Evolutionary conservation across 1,140 invertebrate species (phyloP), one percentile per base, ranked within the genome.

Genomic region (Tetragnatha versicolor): DNA sequence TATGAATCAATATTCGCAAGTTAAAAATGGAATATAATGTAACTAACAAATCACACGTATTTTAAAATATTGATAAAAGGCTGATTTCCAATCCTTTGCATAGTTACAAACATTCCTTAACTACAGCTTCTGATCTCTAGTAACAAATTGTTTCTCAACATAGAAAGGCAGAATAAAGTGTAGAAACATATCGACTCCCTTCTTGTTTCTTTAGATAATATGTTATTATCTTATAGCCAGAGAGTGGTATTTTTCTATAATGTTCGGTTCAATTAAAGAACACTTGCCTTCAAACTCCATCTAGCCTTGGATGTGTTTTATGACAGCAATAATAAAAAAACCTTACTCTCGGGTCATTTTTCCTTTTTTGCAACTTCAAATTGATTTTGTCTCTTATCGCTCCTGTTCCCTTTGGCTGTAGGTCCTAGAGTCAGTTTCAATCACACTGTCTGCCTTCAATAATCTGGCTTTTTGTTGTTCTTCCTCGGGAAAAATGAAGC

Each of bases 381-480:
- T 66, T 47, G 63, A 66, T 49, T 66, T 37, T 17, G 17, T 47
- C 39, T 49, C 63, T 49, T 47, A 31, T 31, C 42, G n/a, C 25
- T 22, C 1, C 25, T 17, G 27, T 29, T 31, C 61, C 61, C 61
- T 65, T 45, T 39, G 61, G 61, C 35, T 65, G 42, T 42, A 47
- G 45, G 47, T n/a, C 27, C 45, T 42, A 31, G 22, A 9, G 12
- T 66, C 39, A n/a, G 31, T 66, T 47, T 66, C 63, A 66, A 47
- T 66, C 63, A 66, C 47, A n/a, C 63, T 47, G 2, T 42, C 63
- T 66, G 10, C 35, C 63, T 37, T 47, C 42, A 47, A 66, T 66
- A 47, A 66, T 66, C 25, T 66, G 22, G 17, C 37, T 47, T 45
- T 14, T 47, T 66, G 3, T 66, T 45, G 22, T 37, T 33, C 37